phyloP scores from a whole-genome alignment of 2,113 vertebrate genomes.

The Passer montanus region DNA sequence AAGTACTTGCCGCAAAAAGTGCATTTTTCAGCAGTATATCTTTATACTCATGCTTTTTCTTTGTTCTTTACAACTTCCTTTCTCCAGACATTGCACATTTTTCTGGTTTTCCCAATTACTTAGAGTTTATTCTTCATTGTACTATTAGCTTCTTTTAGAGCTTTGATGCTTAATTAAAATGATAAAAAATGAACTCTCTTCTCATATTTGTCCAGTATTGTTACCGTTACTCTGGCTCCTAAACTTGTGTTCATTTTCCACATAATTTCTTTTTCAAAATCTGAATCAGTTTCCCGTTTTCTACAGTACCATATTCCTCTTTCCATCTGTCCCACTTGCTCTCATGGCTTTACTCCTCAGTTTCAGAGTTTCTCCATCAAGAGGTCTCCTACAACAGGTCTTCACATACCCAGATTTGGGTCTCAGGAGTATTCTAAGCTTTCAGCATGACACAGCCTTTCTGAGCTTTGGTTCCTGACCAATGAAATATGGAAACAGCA shows the following conservation, averaged over 20 bases:
- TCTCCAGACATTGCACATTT: neutral
- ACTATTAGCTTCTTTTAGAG: neutral
- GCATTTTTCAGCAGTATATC: neutral
- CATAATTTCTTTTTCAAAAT: accelerated
- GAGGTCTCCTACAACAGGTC: neutral
- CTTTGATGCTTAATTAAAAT: neutral
- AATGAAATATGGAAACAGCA: neutral
- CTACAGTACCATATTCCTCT: neutral
- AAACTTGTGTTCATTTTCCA: neutral
- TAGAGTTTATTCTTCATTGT: neutral
- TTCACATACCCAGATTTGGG: neutral
- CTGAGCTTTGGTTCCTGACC: neutral
- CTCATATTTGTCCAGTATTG: neutral
- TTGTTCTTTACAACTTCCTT: slow-evolving; percentile 25
- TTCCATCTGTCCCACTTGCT: neutral
- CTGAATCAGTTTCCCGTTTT: neutral
- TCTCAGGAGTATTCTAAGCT: neutral
- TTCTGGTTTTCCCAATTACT: neutral
- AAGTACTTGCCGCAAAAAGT: neutral
- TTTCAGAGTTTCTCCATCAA: neutral
- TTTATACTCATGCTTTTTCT: neutral
- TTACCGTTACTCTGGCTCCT: neutral
- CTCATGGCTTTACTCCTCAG: neutral
- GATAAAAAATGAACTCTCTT: accelerated
- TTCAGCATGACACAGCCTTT: neutral